A percentile compares a stretch with the other conserved stretches of the same genome.
Evolutionary conservation across 2,113 vertebrate species (phyloP).

Genomic region (Emydura subglobosa): DNA sequence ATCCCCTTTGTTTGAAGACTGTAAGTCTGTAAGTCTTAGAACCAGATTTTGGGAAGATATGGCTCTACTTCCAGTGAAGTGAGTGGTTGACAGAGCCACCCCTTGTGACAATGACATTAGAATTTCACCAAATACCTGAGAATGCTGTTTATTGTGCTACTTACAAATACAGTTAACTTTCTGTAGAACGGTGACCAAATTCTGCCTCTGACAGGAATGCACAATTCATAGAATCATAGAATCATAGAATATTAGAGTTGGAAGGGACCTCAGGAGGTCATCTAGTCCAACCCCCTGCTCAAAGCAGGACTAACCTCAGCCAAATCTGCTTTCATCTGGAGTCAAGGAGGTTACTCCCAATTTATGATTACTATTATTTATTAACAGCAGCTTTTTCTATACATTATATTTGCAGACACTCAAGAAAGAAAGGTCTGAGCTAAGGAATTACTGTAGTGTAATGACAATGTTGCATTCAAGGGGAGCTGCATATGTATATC

Average conservation of each 20-base stretch:
- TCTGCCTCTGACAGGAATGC: neutral
- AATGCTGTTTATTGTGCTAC: neutral
- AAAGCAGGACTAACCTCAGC: too few species aligned
- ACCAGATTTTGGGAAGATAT: neutral
- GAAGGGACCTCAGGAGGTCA: too few species aligned
- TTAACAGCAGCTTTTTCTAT: neutral
- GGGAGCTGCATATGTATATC: fast-evolving
- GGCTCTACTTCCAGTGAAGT: neutral
- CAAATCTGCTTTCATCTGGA: neutral
- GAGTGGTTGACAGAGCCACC: neutral
- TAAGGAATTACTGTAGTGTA: neutral
- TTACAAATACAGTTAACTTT: neutral
- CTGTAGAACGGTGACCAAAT: neutral
- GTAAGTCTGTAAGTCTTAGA: neutral
- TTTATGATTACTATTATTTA: neutral
- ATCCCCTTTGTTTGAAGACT: neutral
- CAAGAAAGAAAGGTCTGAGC: neutral
- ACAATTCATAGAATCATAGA: neutral
- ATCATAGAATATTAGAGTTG: too few species aligned
- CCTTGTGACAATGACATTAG: neutral
- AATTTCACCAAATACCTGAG: fast-evolving
- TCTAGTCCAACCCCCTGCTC: too few species aligned
- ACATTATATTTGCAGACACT: neutral
- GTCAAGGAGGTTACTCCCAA: neutral
- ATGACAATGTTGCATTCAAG: neutral